phyloP scores from a whole-genome alignment of 2,113 vertebrate species.

The Hirundichthys speculiger region DNA sequence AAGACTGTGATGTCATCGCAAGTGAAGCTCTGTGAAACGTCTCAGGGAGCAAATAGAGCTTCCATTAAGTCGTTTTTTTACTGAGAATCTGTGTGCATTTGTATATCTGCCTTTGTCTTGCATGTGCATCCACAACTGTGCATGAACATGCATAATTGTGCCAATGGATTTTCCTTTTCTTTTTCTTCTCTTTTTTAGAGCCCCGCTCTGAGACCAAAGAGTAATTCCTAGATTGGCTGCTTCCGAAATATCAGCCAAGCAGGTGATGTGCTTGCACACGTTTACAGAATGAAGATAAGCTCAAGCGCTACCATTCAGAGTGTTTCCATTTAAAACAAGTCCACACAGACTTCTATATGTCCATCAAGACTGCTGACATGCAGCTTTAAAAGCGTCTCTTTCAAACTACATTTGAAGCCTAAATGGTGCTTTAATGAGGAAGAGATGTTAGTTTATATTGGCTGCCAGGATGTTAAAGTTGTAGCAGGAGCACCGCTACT shows the following conservation, averaged over 20 bases:
- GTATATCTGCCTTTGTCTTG: constrained; percentile 5
- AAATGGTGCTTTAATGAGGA: too few relatives aligned
- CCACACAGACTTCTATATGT: background rate
- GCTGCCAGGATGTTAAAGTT: too few relatives aligned
- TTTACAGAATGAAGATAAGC: constrained; percentile 31
- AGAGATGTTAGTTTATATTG: too few relatives aligned
- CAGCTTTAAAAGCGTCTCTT: constrained; percentile 4
- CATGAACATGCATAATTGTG: constrained; percentile 10
- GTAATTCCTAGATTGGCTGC: constrained; percentile 33
- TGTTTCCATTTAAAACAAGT: constrained; percentile 2
- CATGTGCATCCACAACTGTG: constrained; percentile 5
- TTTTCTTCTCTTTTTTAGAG: too few relatives aligned
- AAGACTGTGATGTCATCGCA: constrained; percentile 34
- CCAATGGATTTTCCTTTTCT: constrained; percentile 21
- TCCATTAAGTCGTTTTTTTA: too few relatives aligned
- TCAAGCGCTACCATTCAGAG: background rate
- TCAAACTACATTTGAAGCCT: constrained; percentile 4
- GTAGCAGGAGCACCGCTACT: too few relatives aligned
- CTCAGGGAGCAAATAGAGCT: too few relatives aligned
- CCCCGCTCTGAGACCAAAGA: constrained; percentile 35
- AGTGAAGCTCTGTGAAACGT: background rate
- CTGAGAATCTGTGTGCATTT: constrained; percentile 2
- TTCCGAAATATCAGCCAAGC: constrained; percentile 6
- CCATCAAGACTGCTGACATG: constrained; percentile 12
- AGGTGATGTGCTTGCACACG: constrained; percentile 14